phyloP scores from a whole-genome alignment of 2,113 vertebrate genomes.

The Cheilinus undulatus region DNA sequence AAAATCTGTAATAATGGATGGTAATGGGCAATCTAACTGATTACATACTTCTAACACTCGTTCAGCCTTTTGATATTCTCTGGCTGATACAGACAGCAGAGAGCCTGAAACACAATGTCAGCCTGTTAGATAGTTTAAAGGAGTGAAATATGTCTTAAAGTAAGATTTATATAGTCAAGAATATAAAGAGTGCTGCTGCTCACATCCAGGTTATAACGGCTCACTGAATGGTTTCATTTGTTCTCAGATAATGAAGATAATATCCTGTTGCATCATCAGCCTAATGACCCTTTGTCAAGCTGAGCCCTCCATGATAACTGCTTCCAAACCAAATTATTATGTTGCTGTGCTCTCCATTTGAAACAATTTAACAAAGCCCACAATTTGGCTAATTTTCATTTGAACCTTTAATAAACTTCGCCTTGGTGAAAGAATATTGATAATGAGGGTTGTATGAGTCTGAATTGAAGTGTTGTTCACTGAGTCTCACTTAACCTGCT shows the following conservation, averaged over 20 bases:
- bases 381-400: too few relatives aligned
- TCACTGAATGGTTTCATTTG: background rate
- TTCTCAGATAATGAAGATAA: too few relatives aligned
- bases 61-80: background rate
- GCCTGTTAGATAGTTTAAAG: background rate
- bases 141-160: background rate
- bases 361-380: too few relatives aligned
- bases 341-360: too few relatives aligned
- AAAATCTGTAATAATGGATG: background rate
- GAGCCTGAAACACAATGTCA: background rate
- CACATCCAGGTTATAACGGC: background rate
- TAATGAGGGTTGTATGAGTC: too few relatives aligned
- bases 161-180: background rate
- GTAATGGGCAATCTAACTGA: background rate
- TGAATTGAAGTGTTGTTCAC: too few relatives aligned
- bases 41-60: background rate
- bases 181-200: background rate
- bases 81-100: background rate
- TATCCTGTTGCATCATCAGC: too few relatives aligned
- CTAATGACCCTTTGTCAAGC: background rate
- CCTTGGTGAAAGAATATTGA: too few relatives aligned
- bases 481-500: too few relatives aligned
- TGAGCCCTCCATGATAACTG: background rate
- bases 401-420: too few relatives aligned
- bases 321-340: too few relatives aligned